Conservation (phyloP, 1,140 invertebrate species). For the Neocloeon triangulifer region DNA sequence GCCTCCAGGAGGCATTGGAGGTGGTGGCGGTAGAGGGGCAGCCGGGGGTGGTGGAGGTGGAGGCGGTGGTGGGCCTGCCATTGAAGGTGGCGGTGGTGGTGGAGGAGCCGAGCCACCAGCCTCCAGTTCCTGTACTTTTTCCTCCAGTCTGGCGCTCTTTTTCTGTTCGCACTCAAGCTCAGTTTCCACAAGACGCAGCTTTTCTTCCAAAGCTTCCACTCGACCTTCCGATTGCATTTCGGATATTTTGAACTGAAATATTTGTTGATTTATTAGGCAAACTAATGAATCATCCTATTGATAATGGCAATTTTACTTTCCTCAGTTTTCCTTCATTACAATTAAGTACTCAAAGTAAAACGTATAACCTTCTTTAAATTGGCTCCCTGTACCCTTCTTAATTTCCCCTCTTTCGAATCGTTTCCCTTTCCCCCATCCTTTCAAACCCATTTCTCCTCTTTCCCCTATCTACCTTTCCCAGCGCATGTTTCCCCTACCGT, state of each 20-base stretch:
- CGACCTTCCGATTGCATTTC: constrained; percentile 38
- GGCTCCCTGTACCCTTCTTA: too few species aligned
- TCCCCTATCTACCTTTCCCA: too few species aligned
- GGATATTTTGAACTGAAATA: constrained; percentile 34
- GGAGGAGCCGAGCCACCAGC: constrained; percentile 11
- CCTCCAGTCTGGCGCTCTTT: constrained; percentile 35
- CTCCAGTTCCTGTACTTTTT: constrained; percentile 15
- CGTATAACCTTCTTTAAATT: too few species aligned
- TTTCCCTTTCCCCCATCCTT: too few species aligned
- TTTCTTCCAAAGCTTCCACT: constrained; percentile 41
- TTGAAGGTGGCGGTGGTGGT: constrained; percentile 15
- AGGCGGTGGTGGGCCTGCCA: constrained; percentile 18
- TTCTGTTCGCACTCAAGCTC: constrained; percentile 32
- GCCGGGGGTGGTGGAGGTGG: constrained; percentile 17
- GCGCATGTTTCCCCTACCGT: too few species aligned
- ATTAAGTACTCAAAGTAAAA: too few species aligned
- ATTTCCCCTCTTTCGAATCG: too few species aligned
- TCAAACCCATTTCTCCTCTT: too few species aligned
- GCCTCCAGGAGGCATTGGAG: constrained; percentile 8
- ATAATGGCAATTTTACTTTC: too few species aligned
- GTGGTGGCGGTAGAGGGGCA: constrained; percentile 12
- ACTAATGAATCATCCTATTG: too few species aligned
- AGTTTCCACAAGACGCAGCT: constrained; percentile 39
- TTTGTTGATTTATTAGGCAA: too few species aligned
- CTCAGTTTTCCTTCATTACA: too few species aligned